Evolutionary conservation across 2,888 invertebrate genomes (phyloP).

Genomic region (Rugalucina vietnamica): DNA sequence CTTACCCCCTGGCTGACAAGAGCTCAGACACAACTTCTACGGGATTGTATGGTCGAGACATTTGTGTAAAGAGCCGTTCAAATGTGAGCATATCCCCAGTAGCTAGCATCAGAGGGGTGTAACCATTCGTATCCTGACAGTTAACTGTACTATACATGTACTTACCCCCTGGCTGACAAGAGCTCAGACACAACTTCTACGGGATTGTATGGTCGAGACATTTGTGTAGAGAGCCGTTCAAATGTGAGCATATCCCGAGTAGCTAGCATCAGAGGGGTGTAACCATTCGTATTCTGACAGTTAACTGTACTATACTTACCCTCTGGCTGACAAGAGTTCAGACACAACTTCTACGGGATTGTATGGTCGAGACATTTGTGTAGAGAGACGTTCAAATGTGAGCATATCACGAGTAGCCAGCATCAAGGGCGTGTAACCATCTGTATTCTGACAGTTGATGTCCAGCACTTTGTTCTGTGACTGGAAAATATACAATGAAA

Average conservation of each 20-base stretch:
- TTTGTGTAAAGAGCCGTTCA: constrained; percentile 77
- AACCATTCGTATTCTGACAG: constrained; percentile 80
- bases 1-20: constrained; percentile 79
- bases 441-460: constrained; percentile 80
- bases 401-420: constrained; percentile 79
- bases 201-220: constrained; percentile 76
- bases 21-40: constrained; percentile 77
- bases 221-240: constrained; percentile 77
- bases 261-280: constrained; percentile 80
- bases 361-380: constrained; percentile 75
- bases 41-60: constrained; percentile 76
- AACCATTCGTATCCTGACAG: constrained; percentile 80
- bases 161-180: constrained; percentile 79
- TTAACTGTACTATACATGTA: too few species aligned
- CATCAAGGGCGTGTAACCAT: constrained; percentile 81
- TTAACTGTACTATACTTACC: constrained; percentile 81
- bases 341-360: constrained; percentile 77
- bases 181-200: constrained; percentile 77
- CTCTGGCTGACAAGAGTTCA: constrained; percentile 76
- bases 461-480: constrained; percentile 74
- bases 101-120: constrained; percentile 80
- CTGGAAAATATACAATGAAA: constrained; percentile 53
- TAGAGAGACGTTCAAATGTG: constrained; percentile 78
- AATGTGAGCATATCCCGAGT: constrained; percentile 79
- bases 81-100: constrained; percentile 79